Evolutionary conservation across 2,797 vertebrate genomes (phyloP), one percentile per base, ranked within the genome.

Genomic region (Dromococcyx pavoninus): DNA sequence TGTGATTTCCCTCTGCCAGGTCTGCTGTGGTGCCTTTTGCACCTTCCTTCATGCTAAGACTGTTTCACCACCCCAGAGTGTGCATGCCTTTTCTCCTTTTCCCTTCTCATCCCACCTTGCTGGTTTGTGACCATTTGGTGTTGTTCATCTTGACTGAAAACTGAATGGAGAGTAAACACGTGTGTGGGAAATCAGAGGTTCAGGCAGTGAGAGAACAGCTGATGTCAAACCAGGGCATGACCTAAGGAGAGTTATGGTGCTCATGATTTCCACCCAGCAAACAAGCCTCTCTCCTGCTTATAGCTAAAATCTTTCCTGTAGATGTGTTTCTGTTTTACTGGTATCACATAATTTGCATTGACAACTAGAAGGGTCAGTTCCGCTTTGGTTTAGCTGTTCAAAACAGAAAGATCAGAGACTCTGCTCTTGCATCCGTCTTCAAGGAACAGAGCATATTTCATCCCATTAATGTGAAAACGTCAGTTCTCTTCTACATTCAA

Each of bases 381-480:
- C 57, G 69, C 58, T 83, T 94, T 66, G 50, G 66, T 61, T 30
- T 64, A 48, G 54, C 54, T 74, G 9, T 74, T 93, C 39, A 85
- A 85, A 93, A 37, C 24, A 76, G 67, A 89, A 85, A 79, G 81
- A 78, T 93, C 61, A 65, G 61, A 77, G 58, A 53, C 27, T 92
- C 71, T 76, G 51, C 22, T 87, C 71, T 62, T 75, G 53, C 39
- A 71, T 72, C 41, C 39, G 65, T 64, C 64, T 69, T 94, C 75
- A 89, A 91, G 81, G 72, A 85, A 80, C 24, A 80, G 81, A 76
- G 69, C 69, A n/a, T 70, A 77, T 93, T 92, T 95, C 67, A 82
- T 60, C 44, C 62, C 18, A 27, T 71, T 79, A 88, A 70, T 65
- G 48, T 61, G 79, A 88, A 94, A 91, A 33, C 65, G 77, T 51